Evolutionary conservation across 2,113 vertebrate genomes (phyloP), one percentile per base, ranked within the genome.

Genomic region (Scolopax mira): DNA sequence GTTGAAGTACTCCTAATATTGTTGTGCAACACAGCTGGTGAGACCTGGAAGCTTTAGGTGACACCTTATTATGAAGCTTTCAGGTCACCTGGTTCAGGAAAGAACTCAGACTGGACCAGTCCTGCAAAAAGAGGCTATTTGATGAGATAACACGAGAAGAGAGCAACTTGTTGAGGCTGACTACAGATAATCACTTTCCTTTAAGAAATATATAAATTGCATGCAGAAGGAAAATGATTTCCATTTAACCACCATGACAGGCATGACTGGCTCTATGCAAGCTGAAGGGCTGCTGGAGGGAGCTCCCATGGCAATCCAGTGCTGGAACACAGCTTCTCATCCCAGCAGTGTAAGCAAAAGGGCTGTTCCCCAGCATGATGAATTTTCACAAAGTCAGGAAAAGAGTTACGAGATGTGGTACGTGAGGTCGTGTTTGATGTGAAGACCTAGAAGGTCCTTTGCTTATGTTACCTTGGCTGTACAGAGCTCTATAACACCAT

Each of bases 311-410:
- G 28, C 44, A 58, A n/a, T 46, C 28, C 57, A 27, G 6, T 55
- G 37, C 61, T 79, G 66, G 71, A 79, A 88, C 1, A 7, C 57
- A 88, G 51, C n/a, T 85, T 74, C 74, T 78, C 54, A 39, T 57
- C 16, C 0, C 0, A 75, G 15, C 0, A 1, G 17, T 41, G 37
- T 69, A 87, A 84, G 44, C 10, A 46, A 70, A 93, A 78, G 42
- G 11, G 35, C 33, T 89, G 60, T 16, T 91, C 9, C 25, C 30
- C 41, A 89, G 33, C 37, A 60, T 0, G 2, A 11, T 42, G 21
- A 52, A 42, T 77, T 79, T 69, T 65, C 64, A 55, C 13, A 73
- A 33, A 10, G 62, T 86, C 39, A 60, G 48, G 52, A 42, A 62
- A 55, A 85, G 24, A 42, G 15, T 21, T 57, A 42, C 0, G 1